Base-by-base conservation (phyloP, 2,113 vertebrate species). In the Corydoras maculifer region DNA sequence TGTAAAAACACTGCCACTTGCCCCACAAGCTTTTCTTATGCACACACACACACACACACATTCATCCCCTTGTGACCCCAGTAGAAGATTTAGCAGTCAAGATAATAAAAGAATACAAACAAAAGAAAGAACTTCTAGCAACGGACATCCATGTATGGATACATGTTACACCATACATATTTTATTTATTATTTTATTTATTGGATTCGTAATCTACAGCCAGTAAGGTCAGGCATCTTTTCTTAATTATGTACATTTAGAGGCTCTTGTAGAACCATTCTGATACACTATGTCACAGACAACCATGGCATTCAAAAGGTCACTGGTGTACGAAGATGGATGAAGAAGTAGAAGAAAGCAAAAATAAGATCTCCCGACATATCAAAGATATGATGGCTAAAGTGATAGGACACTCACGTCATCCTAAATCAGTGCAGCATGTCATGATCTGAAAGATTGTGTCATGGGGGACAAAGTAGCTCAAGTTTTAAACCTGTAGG, bases 361-460 rank as follows among this genome's bases (percentile, higher is more conserved):
- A 79, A 74, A 58, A 72, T 43, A 79, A 79, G 72, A 76, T 71
- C 77, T 78, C 78, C 78, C 82, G 82, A 84, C 82, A 77, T 84
- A 87, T 87, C 80, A 87, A 85, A 87, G 83, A 80, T 81, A 62
- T 68, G 8, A 59, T 75, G 75, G 81, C 83, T 79, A 66, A 82
- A 76, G 63, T 75, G 78, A 80, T 70, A 78, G 80, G 84, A 84
- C 83, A 84, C 84, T 82, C 79, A 70, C 77, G 86, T 89, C 89
- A 84, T 75, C 80, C 15, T 1, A 73, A 81, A 87, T 89, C 88
- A 87, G 80, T 25, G 62, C 78, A 77, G 78, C 80, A 70, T 72
- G 68, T 69, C 72, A 75, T 87, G 86, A 88, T 86, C 79, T 78
- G 84, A 88, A 84, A 88, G 82, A 79, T 70, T 81, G 82, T 87